phyloP scores from a whole-genome alignment of 2,113 vertebrate species.

The Indicator indicator region DNA sequence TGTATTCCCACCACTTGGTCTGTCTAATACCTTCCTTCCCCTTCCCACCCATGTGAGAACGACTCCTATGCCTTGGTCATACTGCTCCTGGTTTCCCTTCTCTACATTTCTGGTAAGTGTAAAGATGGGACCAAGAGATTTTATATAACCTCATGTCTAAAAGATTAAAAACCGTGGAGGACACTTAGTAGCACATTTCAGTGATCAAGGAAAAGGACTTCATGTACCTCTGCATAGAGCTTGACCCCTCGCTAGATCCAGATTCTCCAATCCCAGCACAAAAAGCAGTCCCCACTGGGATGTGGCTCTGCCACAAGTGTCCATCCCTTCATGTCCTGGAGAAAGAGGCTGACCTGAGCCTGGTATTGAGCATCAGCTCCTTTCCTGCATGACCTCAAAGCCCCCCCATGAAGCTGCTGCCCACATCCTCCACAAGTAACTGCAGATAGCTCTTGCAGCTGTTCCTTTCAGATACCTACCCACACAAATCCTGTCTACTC shows the following conservation, averaged over 20 bases:
- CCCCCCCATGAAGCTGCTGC: background rate
- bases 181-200: background rate
- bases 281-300: rapidly evolving
- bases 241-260: background rate
- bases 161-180: background rate
- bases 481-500: constrained; percentile 48
- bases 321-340: background rate
- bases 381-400: background rate
- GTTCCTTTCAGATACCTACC: constrained; percentile 8
- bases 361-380: background rate
- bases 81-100: background rate
- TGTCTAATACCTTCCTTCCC: background rate
- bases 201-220: background rate
- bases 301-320: background rate
- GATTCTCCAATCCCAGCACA: background rate
- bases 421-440: background rate
- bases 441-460: background rate
- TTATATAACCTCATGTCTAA: background rate
- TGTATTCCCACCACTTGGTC: background rate
- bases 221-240: background rate
- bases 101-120: background rate
- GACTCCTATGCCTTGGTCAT: background rate
- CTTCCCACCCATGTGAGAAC: background rate
- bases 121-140: background rate
- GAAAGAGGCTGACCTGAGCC: background rate